These are phyloP conservation scores for Pangasius mekongensis DNA, from an alignment of 2,797 vertebrate species.

Conservation along the genomic window DNA sequence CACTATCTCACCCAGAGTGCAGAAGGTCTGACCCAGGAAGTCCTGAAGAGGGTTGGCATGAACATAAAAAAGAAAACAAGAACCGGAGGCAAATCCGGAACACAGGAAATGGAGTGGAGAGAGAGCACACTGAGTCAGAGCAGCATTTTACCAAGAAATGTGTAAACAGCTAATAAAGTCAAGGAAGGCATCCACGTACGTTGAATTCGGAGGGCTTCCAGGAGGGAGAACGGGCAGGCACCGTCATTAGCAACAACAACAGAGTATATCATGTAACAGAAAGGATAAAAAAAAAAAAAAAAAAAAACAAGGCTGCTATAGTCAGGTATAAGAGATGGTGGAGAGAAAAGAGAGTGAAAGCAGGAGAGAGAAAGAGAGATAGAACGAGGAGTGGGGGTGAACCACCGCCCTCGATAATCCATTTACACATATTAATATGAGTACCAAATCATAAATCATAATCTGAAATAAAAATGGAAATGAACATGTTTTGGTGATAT, in stretches of 20 bases:
- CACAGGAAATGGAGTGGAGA: slow-evolving; percentile 35
- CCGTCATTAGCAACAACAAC: slow-evolving; percentile 77
- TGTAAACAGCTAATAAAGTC: slow-evolving; percentile 68
- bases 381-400: slow-evolving; percentile 4
- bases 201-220: slow-evolving; percentile 82
- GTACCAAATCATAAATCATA: slow-evolving; percentile 48
- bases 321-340: slow-evolving; percentile 64
- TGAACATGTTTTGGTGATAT: slow-evolving; percentile 60
- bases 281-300: slow-evolving; percentile 73
- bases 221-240: slow-evolving; percentile 75
- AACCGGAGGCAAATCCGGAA: slow-evolving; percentile 24
- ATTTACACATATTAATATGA: slow-evolving; percentile 53
- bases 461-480: slow-evolving; percentile 48
- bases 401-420: slow-evolving; percentile 33
- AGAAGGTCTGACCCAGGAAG: slow-evolving; percentile 92
- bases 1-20: slow-evolving; percentile 93
- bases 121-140: slow-evolving; percentile 66
- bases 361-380: slow-evolving; percentile 46
- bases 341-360: slow-evolving; percentile 53
- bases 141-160: slow-evolving; percentile 29
- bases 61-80: slow-evolving; percentile 51
- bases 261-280: slow-evolving; percentile 82
- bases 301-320: slow-evolving; percentile 74
- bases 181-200: slow-evolving; percentile 80
- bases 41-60: slow-evolving; percentile 74